These are phyloP conservation scores for Bombus waltoni DNA, from an alignment of 1,140 invertebrate species.

Conservation along the genomic window DNA sequence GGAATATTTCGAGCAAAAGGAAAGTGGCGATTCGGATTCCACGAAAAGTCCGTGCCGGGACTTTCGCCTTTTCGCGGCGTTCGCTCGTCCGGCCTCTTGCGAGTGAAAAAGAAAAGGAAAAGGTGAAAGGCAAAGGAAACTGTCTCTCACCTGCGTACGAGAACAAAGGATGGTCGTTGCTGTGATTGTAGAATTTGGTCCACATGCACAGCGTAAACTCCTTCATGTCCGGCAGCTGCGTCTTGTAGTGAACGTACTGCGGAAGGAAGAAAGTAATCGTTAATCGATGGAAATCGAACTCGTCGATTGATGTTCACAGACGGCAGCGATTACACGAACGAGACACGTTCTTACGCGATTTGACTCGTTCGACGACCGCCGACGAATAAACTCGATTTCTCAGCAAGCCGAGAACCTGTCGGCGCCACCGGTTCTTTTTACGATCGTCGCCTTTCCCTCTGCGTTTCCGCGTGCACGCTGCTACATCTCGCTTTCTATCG, in stretches of 20 bases:
- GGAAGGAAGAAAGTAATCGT: neutral
- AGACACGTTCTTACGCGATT: too few relatives aligned
- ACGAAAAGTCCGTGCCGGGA: neutral
- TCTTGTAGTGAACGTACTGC: constrained; percentile 87
- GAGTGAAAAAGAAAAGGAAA: too few relatives aligned
- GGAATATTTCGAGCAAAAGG: neutral
- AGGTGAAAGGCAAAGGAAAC: constrained; percentile 47
- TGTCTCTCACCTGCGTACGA: constrained; percentile 89
- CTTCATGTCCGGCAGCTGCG: constrained; percentile 87
- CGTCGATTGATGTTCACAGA: too few relatives aligned
- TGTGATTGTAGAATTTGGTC: constrained; percentile 91
- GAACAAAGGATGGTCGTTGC: constrained; percentile 90
- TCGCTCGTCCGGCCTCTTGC: constrained; percentile 40
- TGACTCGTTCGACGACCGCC: too few relatives aligned
- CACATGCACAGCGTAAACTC: constrained; percentile 92
- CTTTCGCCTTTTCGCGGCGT: too few relatives aligned
- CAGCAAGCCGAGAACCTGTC: too few relatives aligned
- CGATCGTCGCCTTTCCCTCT: too few relatives aligned
- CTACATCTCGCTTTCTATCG: too few relatives aligned
- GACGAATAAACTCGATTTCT: too few relatives aligned
- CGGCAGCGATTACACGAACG: neutral
- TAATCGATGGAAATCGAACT: too few relatives aligned
- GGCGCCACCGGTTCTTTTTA: too few relatives aligned
- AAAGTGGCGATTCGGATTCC: neutral
- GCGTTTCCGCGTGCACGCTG: too few relatives aligned